These are phyloP conservation scores for Lasioglossum zephyrum DNA, from an alignment of 2,888 invertebrate species.

Conservation along the genomic window DNA sequence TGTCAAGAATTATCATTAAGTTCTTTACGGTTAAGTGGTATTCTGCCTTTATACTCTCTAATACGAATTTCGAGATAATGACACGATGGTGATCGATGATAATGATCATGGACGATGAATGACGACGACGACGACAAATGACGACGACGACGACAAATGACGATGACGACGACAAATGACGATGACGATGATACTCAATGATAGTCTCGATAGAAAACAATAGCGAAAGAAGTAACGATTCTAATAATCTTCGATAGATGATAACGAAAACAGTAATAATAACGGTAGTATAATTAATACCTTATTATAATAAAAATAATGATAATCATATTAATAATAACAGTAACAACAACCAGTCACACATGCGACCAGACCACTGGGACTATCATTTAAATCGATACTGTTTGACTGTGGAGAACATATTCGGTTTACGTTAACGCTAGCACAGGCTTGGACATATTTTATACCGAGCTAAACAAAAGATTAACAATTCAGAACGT, in stretches of 20 bases:
- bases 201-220: conserved; percentile 46
- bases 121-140: not conserved
- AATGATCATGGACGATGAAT: not conserved
- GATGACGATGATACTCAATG: conserved; percentile 14
- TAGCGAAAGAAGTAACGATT: conserved; percentile 32
- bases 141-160: not conserved
- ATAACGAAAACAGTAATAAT: conserved; percentile 40
- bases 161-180: not conserved
- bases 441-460: not conserved
- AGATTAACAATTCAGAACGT: not conserved
- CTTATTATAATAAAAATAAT: conserved; percentile 49
- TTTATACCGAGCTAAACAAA: not conserved
- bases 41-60: conserved; percentile 20
- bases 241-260: conserved; percentile 12
- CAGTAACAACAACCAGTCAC: conserved; percentile 40
- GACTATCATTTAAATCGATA: conserved; percentile 21
- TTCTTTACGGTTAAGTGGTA: conserved; percentile 18
- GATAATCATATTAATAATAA: conserved; percentile 51
- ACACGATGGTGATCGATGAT: conserved; percentile 10
- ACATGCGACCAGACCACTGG: conserved; percentile 33
- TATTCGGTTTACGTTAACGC: conserved; percentile 31
- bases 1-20: conserved; percentile 16
- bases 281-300: conserved; percentile 52
- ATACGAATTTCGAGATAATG: conserved; percentile 13
- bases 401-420: conserved; percentile 39